Conservation (phyloP, 2,797 vertebrate genomes). For the Pelodytes ibericus region DNA sequence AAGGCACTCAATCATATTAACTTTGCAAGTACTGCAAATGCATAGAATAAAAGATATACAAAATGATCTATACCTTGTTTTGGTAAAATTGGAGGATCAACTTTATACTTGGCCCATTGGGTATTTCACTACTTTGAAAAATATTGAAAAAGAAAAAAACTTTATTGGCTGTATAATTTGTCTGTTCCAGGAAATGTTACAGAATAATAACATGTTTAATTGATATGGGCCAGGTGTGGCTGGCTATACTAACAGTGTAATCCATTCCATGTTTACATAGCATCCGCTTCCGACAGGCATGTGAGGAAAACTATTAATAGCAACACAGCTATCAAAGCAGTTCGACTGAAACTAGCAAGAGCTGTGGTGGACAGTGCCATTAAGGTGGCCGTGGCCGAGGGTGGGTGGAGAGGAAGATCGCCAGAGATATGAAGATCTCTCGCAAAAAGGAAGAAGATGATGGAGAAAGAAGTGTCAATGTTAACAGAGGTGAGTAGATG, state of each 20-base stretch:
- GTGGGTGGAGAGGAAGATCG: slow-evolving; percentile 81
- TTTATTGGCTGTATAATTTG: too few species aligned
- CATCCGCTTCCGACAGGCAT: slow-evolving; percentile 57
- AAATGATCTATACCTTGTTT: too few species aligned
- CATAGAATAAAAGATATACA: too few species aligned
- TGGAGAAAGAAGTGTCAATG: slow-evolving; percentile 64
- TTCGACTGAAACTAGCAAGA: slow-evolving; percentile 74
- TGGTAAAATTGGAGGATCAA: too few species aligned
- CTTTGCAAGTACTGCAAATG: too few species aligned
- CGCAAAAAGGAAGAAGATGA: slow-evolving; percentile 54
- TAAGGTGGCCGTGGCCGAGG: slow-evolving; percentile 80
- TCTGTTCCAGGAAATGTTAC: too few species aligned
- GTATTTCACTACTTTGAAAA: too few species aligned
- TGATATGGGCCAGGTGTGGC: too few species aligned
- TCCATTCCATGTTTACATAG: slow-evolving; percentile 55
- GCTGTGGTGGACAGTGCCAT: slow-evolving; percentile 76
- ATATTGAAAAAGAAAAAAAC: too few species aligned
- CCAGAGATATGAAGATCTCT: neutral
- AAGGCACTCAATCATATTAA: too few species aligned
- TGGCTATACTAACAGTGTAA: neutral
- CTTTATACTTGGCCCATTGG: too few species aligned
- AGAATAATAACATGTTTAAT: too few species aligned
- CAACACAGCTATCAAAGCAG: slow-evolving; percentile 64
- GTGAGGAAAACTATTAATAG: slow-evolving; percentile 51
- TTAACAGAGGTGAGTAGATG: slow-evolving; percentile 68